These are phyloP conservation scores for Bos javanicus DNA, from an alignment of 2,113 vertebrate genomes.

Conservation along the genomic window DNA sequence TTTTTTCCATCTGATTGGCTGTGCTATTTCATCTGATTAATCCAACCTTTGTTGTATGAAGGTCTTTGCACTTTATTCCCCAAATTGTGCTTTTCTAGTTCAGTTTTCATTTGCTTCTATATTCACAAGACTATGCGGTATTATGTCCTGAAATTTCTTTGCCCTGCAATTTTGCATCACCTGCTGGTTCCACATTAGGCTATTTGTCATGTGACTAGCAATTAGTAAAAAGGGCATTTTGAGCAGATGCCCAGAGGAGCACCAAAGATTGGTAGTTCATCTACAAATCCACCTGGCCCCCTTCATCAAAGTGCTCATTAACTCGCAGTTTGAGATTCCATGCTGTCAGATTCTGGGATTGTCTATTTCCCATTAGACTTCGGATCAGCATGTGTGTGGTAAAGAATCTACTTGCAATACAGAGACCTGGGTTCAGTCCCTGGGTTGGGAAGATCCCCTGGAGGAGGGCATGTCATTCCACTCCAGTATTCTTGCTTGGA, in stretches of 20 bases:
- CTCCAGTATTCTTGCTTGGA: not conserved
- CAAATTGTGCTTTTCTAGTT: not conserved
- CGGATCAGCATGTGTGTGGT: not conserved
- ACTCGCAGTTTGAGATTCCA: not conserved
- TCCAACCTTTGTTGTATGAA: not conserved
- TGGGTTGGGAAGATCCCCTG: not conserved
- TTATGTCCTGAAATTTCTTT: not conserved
- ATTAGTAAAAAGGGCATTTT: not conserved
- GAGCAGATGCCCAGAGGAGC: not conserved
- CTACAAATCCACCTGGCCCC: not conserved
- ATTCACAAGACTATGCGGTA: not conserved
- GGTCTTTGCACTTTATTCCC: not conserved
- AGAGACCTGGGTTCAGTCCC: not conserved
- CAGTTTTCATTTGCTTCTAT: not conserved
- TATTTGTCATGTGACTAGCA: not conserved
- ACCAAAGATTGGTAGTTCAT: not conserved
- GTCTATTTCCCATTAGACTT: not conserved
- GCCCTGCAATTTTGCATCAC: not conserved
- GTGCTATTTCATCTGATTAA: slow-evolving; percentile 28
- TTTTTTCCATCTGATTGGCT: not conserved
- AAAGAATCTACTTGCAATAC: not conserved
- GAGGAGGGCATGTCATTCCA: not conserved
- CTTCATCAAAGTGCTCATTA: not conserved
- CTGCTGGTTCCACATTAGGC: not conserved
- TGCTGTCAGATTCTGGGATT: not conserved